Percentiles rank a stretch among this genome's conserved stretches.
phyloP scores from a whole-genome alignment of 1,140 invertebrate genomes.

The Trichonephila inaurata region DNA sequence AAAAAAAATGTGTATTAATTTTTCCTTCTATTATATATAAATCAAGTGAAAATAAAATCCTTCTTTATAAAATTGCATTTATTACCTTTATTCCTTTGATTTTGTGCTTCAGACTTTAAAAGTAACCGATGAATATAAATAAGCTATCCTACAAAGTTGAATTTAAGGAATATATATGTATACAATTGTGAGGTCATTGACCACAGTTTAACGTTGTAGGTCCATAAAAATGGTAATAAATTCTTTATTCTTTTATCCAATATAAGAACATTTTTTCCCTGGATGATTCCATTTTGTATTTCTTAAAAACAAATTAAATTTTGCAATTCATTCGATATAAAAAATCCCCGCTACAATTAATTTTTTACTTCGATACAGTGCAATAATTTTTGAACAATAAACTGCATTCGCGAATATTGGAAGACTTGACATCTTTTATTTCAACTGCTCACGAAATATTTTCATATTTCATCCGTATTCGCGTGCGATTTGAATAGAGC shows the following conservation, averaged over 20 bases:
- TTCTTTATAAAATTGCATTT: no score
- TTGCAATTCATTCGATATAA: no score
- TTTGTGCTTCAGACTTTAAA: no score
- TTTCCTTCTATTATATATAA: no score
- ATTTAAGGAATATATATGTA: no score
- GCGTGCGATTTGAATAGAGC: slow-evolving; percentile 35
- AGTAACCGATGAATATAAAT: no score
- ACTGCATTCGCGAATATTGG: background rate
- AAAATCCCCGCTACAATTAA: background rate
- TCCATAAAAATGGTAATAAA: background rate
- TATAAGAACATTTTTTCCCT: background rate
- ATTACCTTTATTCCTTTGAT: no score
- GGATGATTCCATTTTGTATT: background rate
- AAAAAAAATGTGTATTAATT: no score
- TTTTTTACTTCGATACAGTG: background rate
- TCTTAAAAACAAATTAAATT: no score
- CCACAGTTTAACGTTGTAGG: background rate
- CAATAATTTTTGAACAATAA: background rate
- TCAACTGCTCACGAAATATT: background rate
- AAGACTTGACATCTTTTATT: background rate
- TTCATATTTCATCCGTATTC: slow-evolving; percentile 8
- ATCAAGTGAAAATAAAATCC: no score
- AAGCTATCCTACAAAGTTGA: no score
- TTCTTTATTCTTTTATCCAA: no score
- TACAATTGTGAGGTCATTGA: background rate